These are phyloP conservation scores for Egretta garzetta DNA, from an alignment of 2,113 vertebrate species.

Conservation along the genomic window DNA sequence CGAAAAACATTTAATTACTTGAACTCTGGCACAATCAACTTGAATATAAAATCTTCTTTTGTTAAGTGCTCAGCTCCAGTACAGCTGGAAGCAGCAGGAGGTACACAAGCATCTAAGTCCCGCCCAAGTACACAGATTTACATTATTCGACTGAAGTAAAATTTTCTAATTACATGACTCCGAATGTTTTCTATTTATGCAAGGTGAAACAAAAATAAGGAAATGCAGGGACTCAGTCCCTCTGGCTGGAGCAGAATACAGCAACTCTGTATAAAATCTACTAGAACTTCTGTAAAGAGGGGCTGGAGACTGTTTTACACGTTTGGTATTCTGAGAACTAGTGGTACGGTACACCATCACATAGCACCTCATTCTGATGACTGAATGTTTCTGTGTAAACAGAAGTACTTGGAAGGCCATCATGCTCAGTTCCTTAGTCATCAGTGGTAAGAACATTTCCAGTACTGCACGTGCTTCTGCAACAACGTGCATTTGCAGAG, in stretches of 20 bases:
- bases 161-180: not conserved
- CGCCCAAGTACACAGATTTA: not conserved
- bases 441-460: not conserved
- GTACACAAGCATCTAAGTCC: too few species aligned
- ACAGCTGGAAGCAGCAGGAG: not conserved
- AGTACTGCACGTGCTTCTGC: not conserved
- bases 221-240: not conserved
- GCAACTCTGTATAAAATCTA: not conserved
- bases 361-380: not conserved
- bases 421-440: not conserved
- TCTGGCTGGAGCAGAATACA: not conserved
- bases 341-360: accelerated
- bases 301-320: not conserved
- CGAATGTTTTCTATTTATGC: not conserved
- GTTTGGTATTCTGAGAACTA: not conserved
- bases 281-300: not conserved
- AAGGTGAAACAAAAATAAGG: not conserved
- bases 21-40: not conserved
- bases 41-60: not conserved
- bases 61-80: not conserved
- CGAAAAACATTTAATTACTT: not conserved
- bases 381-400: not conserved
- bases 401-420: not conserved
- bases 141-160: not conserved
- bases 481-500: not conserved